Percentiles rank a stretch among this genome's conserved stretches.
Evolutionary conservation across 1,140 invertebrate species (phyloP).

Genomic region (Diorhabda sublineata): DNA sequence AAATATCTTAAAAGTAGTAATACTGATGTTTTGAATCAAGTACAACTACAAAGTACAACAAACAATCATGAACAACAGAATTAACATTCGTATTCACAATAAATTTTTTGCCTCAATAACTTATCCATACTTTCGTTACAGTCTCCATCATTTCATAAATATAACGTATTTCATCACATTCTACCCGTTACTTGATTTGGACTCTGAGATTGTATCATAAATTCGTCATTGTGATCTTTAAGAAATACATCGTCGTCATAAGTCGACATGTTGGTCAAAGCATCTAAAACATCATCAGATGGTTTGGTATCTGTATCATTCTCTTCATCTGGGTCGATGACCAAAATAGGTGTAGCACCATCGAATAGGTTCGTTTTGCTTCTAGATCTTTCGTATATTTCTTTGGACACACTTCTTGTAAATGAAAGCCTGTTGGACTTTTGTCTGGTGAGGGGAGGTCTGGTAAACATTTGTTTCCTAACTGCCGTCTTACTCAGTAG

Average conservation of each 20-base stretch:
- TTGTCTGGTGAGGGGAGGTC: conserved; percentile 53
- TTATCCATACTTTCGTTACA: no score
- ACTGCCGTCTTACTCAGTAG: conserved; percentile 51
- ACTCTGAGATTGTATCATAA: conserved; percentile 25
- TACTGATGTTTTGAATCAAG: no score
- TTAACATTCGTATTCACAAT: no score
- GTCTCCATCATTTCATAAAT: no score
- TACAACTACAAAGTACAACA: no score
- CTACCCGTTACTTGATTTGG: background rate
- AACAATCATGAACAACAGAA: no score
- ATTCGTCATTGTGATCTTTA: conserved; percentile 28
- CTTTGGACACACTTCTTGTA: conserved; percentile 61
- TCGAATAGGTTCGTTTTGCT: conserved; percentile 60
- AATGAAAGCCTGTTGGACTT: conserved; percentile 62
- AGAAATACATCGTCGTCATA: conserved; percentile 32
- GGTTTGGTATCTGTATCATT: conserved; percentile 25
- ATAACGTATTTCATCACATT: no score
- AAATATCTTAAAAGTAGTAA: no score
- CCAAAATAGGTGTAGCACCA: conserved; percentile 63
- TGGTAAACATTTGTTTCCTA: conserved; percentile 43
- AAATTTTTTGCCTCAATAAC: no score
- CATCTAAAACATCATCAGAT: conserved; percentile 31
- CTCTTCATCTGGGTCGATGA: conserved; percentile 52
- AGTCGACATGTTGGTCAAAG: conserved; percentile 20
- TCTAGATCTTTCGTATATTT: conserved; percentile 57